Percentiles rank a stretch among this genome's conserved stretches.
Conservation (phyloP, 2,797 vertebrate species). For the Scyliorhinus canicula region DNA sequence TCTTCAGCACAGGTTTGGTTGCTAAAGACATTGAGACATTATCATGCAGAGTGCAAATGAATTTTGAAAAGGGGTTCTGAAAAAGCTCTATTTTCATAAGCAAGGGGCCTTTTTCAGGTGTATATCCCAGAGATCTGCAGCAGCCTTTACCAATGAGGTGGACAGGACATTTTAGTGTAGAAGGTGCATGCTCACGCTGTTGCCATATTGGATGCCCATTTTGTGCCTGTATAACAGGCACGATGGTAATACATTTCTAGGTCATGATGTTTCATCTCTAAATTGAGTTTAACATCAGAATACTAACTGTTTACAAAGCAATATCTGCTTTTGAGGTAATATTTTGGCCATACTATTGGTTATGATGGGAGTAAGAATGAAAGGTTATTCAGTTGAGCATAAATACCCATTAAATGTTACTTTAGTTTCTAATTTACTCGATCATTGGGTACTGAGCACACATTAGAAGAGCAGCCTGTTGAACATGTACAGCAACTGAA, state of each 20-base stretch:
- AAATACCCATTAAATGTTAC: background rate
- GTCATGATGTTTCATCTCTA: background rate
- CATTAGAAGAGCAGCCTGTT: background rate
- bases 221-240: background rate
- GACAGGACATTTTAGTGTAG: background rate
- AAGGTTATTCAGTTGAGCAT: background rate
- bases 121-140: background rate
- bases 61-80: background rate
- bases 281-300: background rate
- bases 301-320: background rate
- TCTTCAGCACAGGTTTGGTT: background rate
- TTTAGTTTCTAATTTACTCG: background rate
- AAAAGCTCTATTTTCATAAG: background rate
- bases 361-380: background rate
- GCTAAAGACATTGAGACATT: background rate
- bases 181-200: background rate
- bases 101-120: background rate
- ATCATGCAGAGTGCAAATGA: background rate
- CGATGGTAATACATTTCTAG: background rate
- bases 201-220: background rate
- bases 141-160: background rate
- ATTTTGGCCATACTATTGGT: background rate
- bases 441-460: background rate
- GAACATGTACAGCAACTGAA: background rate
- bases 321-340: background rate